Conservation (phyloP, 2,888 invertebrate species). For the Linnaemya vulpina region DNA sequence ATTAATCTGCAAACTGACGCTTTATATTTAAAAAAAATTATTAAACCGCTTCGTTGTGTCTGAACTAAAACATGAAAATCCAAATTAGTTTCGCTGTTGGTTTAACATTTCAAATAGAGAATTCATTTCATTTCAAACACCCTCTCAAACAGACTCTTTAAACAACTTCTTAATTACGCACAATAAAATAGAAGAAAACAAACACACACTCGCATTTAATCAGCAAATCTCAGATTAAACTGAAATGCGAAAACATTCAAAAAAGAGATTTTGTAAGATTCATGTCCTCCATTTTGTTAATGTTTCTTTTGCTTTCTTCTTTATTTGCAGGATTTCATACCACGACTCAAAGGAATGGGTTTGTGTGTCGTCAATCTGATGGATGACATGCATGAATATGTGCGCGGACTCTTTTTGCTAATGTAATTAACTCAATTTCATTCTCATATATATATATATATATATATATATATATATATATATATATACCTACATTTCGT, state of each 20-base stretch:
- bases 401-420: conserved; percentile 86
- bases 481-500: too few species aligned
- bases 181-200: not conserved
- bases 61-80: too few species aligned
- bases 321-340: conserved; percentile 83
- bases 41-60: too few species aligned
- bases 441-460: too few species aligned
- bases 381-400: conserved; percentile 87
- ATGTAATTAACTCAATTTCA: conserved; percentile 84
- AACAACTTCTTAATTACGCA: not conserved
- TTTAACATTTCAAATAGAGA: too few species aligned
- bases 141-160: not conserved
- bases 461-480: too few species aligned
- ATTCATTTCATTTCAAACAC: too few species aligned
- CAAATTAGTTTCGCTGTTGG: too few species aligned
- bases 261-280: too few species aligned
- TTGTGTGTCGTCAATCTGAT: conserved; percentile 86
- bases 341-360: conserved; percentile 85
- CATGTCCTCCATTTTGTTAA: not conserved
- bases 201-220: not conserved
- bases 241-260: too few species aligned
- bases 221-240: not conserved
- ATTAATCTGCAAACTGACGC: too few species aligned
- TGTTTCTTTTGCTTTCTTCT: not conserved
- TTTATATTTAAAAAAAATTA: too few species aligned